Conservation (phyloP, 1,140 invertebrate genomes). For the Drosophila chauvacae region DNA sequence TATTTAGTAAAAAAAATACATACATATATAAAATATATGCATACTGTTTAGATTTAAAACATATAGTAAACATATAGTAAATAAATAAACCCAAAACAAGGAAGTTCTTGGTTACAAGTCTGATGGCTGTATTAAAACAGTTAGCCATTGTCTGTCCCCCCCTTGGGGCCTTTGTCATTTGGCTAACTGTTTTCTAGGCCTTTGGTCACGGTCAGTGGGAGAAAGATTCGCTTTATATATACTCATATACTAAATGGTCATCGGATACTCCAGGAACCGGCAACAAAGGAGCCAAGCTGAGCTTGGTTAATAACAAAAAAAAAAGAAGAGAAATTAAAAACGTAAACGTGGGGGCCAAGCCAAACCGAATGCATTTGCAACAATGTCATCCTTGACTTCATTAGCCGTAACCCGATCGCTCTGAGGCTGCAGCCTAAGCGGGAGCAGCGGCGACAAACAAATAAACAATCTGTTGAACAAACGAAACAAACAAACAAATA, state of each 20-base stretch:
- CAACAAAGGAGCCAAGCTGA: constrained; percentile 13
- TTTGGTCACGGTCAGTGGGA: constrained; percentile 75
- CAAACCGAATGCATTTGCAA: constrained; percentile 50
- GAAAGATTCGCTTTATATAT: constrained; percentile 21
- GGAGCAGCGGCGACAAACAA: constrained; percentile 12
- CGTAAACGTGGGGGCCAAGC: constrained; percentile 44
- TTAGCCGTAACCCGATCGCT: constrained; percentile 54
- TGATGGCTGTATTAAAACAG: not conserved
- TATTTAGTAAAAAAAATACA: not conserved
- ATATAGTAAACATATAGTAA: not conserved
- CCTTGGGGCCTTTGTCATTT: not conserved
- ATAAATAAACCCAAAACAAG: not conserved
- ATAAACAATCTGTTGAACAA: not conserved
- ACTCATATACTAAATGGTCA: not conserved
- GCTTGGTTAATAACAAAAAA: not conserved
- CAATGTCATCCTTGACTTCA: constrained; percentile 81
- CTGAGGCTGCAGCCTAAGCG: constrained; percentile 41
- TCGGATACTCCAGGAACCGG: constrained; percentile 48
- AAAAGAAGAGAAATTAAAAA: constrained; percentile 71
- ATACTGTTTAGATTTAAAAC: not conserved
- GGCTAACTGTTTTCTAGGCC: constrained; percentile 67
- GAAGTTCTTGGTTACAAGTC: constrained; percentile 13
- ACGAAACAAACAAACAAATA: constrained; percentile 15
- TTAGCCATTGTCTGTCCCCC: constrained; percentile 6
- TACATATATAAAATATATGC: no score